Base-by-base conservation (phyloP, 2,888 invertebrate species). In the Idaea dimidiata region DNA sequence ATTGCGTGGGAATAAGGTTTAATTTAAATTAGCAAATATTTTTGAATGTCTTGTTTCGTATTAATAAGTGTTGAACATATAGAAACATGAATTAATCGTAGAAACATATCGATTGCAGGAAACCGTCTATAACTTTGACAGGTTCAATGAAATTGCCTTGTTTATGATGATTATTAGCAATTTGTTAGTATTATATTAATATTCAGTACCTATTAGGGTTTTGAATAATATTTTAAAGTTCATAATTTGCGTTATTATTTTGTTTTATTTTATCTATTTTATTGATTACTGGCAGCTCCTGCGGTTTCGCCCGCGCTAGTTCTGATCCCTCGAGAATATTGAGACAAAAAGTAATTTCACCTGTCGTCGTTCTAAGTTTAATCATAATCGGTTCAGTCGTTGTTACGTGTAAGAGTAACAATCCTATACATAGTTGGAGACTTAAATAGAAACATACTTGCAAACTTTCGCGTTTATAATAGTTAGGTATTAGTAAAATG, bases 101-200 rank as follows among this genome's bases (percentile, higher is more conserved):
- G 59, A 43, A 60, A 58, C 62, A 59, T 60, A 65, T 68, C 63
- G 63, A 65, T 63, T 59, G 63, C 63, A 68, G 68, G 68, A 68
- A 68, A 66, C 65, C 60, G 64, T 62, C 54, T 55, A 62, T 66
- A 60, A 58, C 61, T 62, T 55, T 65, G 65, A 63, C 62, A 66
- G 54, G 60, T 66, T 66, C 66, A 66, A 68, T 66, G 68, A 62
- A 62, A 68, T 62, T 54, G 57, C 65, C 63, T 63, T 61, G 64
- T 43, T 43, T 43, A 43, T 43, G 43, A 14, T 43, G 3, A 43
- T 43, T 43, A 43, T 43, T 43, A 14, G 43, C 10, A 43, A 43
- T 43, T 43, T 43, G 43, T 43, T 43, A 43, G 43, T 43, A 43
- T 43, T 43, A 43, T 43, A 43, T 43, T 43, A 14, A 8, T 43